Evolutionary conservation across 2,888 invertebrate genomes (phyloP), one percentile per base, ranked within the genome.

Genomic region (Antheraea assamensis): DNA sequence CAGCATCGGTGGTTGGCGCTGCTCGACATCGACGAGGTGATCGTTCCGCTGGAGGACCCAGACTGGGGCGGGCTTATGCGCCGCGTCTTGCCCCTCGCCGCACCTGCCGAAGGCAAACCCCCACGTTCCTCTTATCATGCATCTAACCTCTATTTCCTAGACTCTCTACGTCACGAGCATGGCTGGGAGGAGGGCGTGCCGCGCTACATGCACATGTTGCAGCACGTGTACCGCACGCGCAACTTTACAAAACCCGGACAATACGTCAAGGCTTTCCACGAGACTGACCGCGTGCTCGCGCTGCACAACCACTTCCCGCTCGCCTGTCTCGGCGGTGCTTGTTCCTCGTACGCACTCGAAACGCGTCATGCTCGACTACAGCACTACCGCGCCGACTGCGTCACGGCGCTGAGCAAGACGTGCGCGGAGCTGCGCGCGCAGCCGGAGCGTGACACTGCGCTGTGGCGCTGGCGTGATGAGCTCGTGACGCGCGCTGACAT

Each of bases 301-400:
- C 95, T 98, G 78, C 98, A 98, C 95, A 98, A 98, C 92, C 98
- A 98, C 91, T 98, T 98, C 88, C 98, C 98, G 58, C 92, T 98
- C 80, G 97, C 98, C 75, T 98, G 98, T 86, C 92, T 98, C 61
- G 97, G 98, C 70, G 97, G 97, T 68, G 95, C 96, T 13, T 98
- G 98, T 91, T 97, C 97, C 73, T 97, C 98, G 70, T 98, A 97
- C 92, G 96, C 98, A 74, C 96, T 99, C 79, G 97, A 97, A 79
- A 97, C 97, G 35, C 95, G 95, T 58, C 96, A 97, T 85, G 99
- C 98, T 27, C 97, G 99, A 79, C 95, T 99, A 83, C 98, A 99
- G 89, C 99, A 99, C 91, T 99, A 99, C 93, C 96, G 98, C 75
- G 98, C 98, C 47, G 98, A 98, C 92, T 99, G 99, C 92, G 98